Base-by-base conservation (phyloP, 2,888 invertebrate species). In the Pomacea canaliculata region DNA sequence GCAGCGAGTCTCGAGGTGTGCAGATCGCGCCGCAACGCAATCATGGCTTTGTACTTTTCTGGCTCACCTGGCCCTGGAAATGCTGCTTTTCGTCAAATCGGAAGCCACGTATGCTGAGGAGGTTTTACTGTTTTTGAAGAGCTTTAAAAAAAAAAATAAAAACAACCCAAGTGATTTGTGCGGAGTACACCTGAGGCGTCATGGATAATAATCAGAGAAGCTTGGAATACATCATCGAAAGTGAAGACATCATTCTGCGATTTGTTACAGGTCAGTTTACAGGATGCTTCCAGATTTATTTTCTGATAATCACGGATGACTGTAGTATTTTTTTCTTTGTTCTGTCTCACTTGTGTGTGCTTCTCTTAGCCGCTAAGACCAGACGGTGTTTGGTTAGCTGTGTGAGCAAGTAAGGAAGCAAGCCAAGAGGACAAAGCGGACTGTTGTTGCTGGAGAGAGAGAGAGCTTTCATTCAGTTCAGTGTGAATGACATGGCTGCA, bases 151-250 rank as follows among this genome's bases (percentile, higher is more conserved):
- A 56, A 16, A 56, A 16, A 56, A 51, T n/a, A 23, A 23, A 23
- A 23, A 0, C 51, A 10, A 13, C 7, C 51, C 51, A 10, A 13
- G 51, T 56, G 51, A 13, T 63, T 12, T 86, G 85, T 81, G 83
- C 84, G 60, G 83, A 84, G 80, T 86, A 85, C 76, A 81, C 86
- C 56, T 78, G 80, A 67, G 81, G 82, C 73, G 83, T 84, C 75
- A 96, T 97, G 96, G 96, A 97, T 93, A 95, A 96, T 90, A 95
- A 96, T 90, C 94, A 96, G 87, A 95, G 96, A 91, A 96, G 96
- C 87, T 93, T 97, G 92, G 97, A 97, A 93, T 97, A 96, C 92
- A 97, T 97, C 91, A 96, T 97, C 86, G 97, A 97, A 92, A 97
- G 97, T 92, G 95, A 95, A 85, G 97, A 97, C 92, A 97, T 97